Conservation (phyloP, 2,797 vertebrate genomes). For the Australoheros facetus region DNA sequence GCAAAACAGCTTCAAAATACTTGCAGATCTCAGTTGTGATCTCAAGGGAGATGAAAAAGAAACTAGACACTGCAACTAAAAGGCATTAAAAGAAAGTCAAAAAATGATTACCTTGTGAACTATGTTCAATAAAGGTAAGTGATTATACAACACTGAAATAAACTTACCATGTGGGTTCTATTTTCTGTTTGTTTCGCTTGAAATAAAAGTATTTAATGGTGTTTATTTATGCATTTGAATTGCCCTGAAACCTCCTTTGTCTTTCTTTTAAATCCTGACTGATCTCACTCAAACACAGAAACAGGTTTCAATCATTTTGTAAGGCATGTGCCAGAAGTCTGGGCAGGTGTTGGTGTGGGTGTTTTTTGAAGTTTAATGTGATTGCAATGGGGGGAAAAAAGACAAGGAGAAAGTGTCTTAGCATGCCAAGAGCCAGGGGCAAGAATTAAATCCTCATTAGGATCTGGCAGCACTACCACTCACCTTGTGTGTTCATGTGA, state of each 20-base stretch:
- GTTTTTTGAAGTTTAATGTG: slow-evolving; percentile 27
- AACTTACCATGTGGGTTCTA: background rate
- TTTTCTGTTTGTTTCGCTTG: background rate
- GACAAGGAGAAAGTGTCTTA: slow-evolving; percentile 20
- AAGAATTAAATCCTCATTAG: slow-evolving; percentile 76
- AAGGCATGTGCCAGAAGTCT: slow-evolving; percentile 36
- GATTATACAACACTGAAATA: background rate
- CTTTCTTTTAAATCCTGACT: slow-evolving; percentile 14
- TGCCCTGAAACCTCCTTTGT: background rate
- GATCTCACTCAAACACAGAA: slow-evolving; percentile 24
- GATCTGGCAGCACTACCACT: slow-evolving; percentile 58
- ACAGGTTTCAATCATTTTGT: slow-evolving; percentile 27
- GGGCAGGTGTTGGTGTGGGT: slow-evolving; percentile 49
- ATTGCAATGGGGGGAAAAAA: background rate
- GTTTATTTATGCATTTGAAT: background rate
- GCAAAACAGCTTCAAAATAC: slow-evolving; percentile 5
- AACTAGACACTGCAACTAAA: background rate
- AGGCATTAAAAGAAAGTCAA: background rate
- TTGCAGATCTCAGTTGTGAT: slow-evolving; percentile 13
- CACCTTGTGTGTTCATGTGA: slow-evolving; percentile 6
- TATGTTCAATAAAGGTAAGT: slow-evolving; percentile 1
- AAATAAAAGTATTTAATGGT: background rate
- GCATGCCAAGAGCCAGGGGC: slow-evolving; percentile 67
- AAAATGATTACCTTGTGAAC: background rate
- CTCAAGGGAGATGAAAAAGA: slow-evolving; percentile 8